Evolutionary conservation across 1,140 invertebrate genomes (phyloP), one percentile per base, ranked within the genome.

Genomic region (Drusus annulatus): DNA sequence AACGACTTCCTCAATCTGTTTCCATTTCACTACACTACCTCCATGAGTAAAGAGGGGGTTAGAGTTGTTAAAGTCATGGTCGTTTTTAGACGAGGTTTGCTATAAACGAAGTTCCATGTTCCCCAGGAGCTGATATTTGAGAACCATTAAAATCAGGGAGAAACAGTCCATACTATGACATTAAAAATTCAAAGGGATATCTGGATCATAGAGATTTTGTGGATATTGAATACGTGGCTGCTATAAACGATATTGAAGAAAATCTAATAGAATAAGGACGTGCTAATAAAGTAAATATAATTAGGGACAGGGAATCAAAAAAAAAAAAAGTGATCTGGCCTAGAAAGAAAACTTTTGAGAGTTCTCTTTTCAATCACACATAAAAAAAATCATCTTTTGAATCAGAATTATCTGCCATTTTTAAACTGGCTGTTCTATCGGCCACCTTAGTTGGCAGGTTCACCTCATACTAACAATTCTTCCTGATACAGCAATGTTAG

Each of bases 1-100:
- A 84, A 88, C 68, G 88, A 89, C 63, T 85, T 87, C 68, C 84
- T 89, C 8, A 88, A 88, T 62, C 58, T 89, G 0, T 88, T 87
- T 79, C 84, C 86, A 17, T 83, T 80, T 63, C 56, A 60, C 16
- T 75, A 81, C 50, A 58, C 5, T 2, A 86, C 84, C 2, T 84
- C 52, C 3, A 68, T 89, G 23, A 84, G 84, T 65, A 84, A 77
- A 5, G n/a, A 86, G 16, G 87, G 88, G 62, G 84, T 79, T 0
- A 62, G 76, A 21, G 85, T 89, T 73, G 84, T 87, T 3, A 85
- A 86, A 76, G 84, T 84, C 62, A 88, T 88, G 80, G 76, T 87
- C 1, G 84, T 5, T 23, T 87, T 51, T 88, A 87, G 87, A 87
- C 87, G 0, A 86, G 86, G n/a, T 88, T 88, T 84, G 86, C 86